Percentiles rank a stretch among this genome's conserved stretches.
Conservation (phyloP, 2,113 vertebrate genomes). For the Cavia porcellus region DNA sequence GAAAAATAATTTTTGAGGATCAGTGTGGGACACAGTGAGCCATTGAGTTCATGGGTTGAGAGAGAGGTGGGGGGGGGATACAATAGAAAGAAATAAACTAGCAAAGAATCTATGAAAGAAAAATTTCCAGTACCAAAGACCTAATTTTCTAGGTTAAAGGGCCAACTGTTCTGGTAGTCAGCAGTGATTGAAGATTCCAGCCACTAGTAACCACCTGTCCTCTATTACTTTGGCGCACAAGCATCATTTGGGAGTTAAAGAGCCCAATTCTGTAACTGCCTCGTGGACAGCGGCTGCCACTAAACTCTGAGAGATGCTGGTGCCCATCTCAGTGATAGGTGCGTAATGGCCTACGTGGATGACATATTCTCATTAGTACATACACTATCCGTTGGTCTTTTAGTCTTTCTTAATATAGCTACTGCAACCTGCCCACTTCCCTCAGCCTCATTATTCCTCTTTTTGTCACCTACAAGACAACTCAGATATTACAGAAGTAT, state of each 20-base stretch:
- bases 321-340: background rate
- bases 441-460: background rate
- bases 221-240: background rate
- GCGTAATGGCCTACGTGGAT: background rate
- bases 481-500: background rate
- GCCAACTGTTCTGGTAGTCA: background rate
- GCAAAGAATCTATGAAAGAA: background rate
- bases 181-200: background rate
- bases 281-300: background rate
- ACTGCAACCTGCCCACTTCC: background rate
- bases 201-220: background rate
- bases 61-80: background rate
- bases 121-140: background rate
- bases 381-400: background rate
- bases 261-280: background rate
- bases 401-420: background rate
- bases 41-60: background rate
- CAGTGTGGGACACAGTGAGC: background rate
- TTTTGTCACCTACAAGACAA: background rate
- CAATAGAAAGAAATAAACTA: background rate
- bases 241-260: background rate
- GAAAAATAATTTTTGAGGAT: background rate
- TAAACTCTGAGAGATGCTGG: background rate
- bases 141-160: constrained; percentile 17
- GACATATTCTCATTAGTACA: background rate